Evolutionary conservation across 2,797 vertebrate species (phyloP).

Genomic region (Oryzias sinensis): DNA sequence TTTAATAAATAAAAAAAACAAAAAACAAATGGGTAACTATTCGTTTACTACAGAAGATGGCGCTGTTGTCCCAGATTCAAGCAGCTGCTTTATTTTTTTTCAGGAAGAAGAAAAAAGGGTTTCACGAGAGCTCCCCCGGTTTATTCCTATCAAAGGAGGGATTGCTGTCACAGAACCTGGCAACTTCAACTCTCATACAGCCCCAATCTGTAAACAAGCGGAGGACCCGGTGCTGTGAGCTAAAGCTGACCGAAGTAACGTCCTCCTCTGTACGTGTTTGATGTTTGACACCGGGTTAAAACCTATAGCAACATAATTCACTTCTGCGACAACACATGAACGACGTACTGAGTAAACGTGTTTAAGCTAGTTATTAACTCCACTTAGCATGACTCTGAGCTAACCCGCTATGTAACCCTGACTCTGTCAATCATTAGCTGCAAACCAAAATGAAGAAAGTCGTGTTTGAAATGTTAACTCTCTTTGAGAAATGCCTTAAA

Average conservation of each 20-base stretch:
- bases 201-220: constrained; percentile 41
- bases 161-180: constrained; percentile 38
- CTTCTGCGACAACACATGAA: rapidly evolving
- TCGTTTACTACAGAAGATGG: neutral
- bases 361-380: constrained; percentile 6
- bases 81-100: neutral
- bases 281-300: neutral
- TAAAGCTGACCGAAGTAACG: constrained; percentile 22
- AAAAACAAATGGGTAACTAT: too few species aligned
- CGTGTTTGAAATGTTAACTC: too few species aligned
- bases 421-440: neutral
- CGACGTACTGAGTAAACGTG: neutral
- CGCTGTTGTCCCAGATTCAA: neutral
- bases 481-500: too few species aligned
- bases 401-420: constrained; percentile 29
- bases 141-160: constrained; percentile 15
- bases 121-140: neutral
- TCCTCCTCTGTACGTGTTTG: constrained; percentile 32
- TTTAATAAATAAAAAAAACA: too few species aligned
- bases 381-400: constrained; percentile 12
- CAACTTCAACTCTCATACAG: constrained; percentile 38
- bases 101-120: constrained; percentile 3
- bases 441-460: neutral
- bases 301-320: neutral
- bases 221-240: constrained; percentile 23